Conservation (phyloP, 2,113 vertebrate species). For the Calypte anna region DNA sequence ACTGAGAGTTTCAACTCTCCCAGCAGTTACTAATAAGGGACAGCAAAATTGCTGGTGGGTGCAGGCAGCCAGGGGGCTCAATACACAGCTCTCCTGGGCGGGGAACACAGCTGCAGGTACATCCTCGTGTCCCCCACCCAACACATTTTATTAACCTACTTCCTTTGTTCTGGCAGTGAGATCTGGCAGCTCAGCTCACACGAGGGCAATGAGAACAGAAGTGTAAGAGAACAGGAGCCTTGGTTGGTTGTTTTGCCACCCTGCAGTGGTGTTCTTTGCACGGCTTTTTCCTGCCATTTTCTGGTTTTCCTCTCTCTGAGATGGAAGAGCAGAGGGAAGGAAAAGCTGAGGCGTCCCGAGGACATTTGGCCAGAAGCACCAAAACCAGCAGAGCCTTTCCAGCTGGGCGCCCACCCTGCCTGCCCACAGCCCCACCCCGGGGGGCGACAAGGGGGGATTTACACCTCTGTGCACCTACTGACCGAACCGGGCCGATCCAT, state of each 20-base stretch:
- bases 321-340: not conserved
- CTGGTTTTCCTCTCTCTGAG: not conserved
- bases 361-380: fast-evolving
- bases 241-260: too few relatives aligned
- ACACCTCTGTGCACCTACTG: not conserved
- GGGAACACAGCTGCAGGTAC: too few relatives aligned
- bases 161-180: not conserved
- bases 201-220: fast-evolving
- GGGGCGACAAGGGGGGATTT: too few relatives aligned
- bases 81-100: not conserved
- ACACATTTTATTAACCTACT: fast-evolving
- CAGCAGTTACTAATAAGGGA: fast-evolving
- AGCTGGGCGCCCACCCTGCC: not conserved
- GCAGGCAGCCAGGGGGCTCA: fast-evolving
- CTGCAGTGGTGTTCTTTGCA: not conserved
- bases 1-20: not conserved
- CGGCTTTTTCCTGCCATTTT: not conserved
- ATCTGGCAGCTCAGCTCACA: not conserved
- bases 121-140: not conserved
- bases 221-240: not conserved
- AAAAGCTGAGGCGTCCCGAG: fast-evolving
- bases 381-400: not conserved
- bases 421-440: too few relatives aligned
- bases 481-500: not conserved
- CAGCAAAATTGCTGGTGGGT: fast-evolving